Evolutionary conservation across 2,113 vertebrate genomes (phyloP).

Genomic region (Oreochromis tanganicae): DNA sequence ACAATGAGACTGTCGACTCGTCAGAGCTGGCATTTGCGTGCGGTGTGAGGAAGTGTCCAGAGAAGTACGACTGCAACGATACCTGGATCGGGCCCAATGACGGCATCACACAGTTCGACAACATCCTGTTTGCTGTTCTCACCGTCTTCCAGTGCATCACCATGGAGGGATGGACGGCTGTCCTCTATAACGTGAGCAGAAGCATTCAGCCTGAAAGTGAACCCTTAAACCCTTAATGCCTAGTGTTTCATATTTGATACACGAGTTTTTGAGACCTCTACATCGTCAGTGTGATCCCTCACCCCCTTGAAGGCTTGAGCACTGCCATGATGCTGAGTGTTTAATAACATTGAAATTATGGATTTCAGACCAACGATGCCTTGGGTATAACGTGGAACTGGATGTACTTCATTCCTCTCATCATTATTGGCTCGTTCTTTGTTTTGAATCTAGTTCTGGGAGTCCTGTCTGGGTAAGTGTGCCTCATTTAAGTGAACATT

Average conservation of each 20-base stretch:
- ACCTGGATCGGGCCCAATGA: conserved; percentile 95
- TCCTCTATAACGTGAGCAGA: conserved; percentile 82
- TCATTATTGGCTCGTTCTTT: conserved; percentile 96
- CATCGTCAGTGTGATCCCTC: neutral
- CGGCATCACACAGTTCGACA: conserved; percentile 98
- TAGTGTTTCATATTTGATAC: neutral
- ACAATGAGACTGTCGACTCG: conserved; percentile 85
- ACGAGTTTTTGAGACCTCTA: neutral
- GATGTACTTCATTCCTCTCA: conserved; percentile 97
- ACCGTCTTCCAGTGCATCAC: conserved; percentile 99
- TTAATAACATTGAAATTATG: neutral
- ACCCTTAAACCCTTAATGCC: neutral
- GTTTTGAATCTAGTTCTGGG: conserved; percentile 96
- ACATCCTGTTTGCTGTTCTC: conserved; percentile 97
- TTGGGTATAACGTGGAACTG: conserved; percentile 93
- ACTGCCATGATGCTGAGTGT: neutral
- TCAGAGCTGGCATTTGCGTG: conserved; percentile 80
- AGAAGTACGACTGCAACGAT: conserved; percentile 81
- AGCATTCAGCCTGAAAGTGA: neutral
- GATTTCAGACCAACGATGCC: conserved; percentile 89
- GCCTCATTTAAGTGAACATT: neutral
- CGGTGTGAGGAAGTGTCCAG: conserved; percentile 73
- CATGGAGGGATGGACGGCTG: conserved; percentile 99
- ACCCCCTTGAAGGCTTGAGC: neutral
- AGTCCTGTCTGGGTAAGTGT: conserved; percentile 88